These are phyloP conservation scores for Panzeria rudis DNA, from an alignment of 2,888 invertebrate species.

Conservation along the genomic window DNA sequence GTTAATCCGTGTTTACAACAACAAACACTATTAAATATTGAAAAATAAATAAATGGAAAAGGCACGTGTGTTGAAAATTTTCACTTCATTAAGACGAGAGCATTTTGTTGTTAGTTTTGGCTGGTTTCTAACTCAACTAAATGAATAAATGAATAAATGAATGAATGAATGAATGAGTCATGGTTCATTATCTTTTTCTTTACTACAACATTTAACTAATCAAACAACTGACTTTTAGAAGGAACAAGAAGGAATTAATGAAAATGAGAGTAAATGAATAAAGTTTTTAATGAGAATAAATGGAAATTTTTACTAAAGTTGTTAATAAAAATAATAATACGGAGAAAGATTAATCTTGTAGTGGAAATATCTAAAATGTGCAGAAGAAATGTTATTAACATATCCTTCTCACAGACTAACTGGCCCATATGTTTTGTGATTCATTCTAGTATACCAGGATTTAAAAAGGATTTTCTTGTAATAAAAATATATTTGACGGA, in stretches of 20 bases:
- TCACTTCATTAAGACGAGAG: constrained; percentile 42
- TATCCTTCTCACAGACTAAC: too few relatives aligned
- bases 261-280: background rate
- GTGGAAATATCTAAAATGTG: too few relatives aligned
- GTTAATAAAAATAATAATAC: background rate
- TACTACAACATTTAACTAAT: constrained; percentile 12
- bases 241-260: background rate
- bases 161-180: constrained; percentile 39
- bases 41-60: background rate
- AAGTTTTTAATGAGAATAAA: background rate
- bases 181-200: constrained; percentile 46
- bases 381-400: too few relatives aligned
- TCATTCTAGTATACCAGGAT: too few relatives aligned
- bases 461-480: too few relatives aligned
- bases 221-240: constrained; percentile 27
- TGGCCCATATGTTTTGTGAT: too few relatives aligned
- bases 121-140: constrained; percentile 4
- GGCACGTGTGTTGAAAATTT: constrained; percentile 58
- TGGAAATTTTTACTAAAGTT: background rate
- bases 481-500: too few relatives aligned
- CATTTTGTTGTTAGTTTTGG: constrained; percentile 40
- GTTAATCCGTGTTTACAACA: constrained; percentile 41
- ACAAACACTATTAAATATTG: background rate
- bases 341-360: too few relatives aligned
- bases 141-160: constrained; percentile 7